phyloP scores from a whole-genome alignment of 1,140 invertebrate species.

The Drosophila triauraria region DNA sequence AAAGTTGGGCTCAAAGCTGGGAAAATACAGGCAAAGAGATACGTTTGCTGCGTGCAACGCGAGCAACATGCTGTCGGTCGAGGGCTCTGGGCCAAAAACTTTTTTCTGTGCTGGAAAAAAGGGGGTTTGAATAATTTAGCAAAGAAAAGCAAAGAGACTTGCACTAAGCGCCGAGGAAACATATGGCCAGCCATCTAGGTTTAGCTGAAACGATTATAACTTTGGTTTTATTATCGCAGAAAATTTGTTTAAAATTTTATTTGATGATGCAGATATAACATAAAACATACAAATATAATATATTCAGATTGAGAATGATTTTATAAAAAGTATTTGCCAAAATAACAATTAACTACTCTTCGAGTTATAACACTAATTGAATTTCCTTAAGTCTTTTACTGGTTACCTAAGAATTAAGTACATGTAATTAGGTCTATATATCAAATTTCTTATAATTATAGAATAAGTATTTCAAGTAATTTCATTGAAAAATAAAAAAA shows the following conservation, averaged over 20 bases:
- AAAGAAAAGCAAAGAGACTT: neutral
- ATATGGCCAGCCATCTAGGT: neutral
- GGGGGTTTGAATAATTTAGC: conserved; percentile 24
- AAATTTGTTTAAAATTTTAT: neutral
- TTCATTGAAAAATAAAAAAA: too few species aligned
- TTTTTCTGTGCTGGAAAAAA: neutral
- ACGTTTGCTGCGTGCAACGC: conserved; percentile 16
- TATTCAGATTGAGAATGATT: neutral
- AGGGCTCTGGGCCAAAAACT: neutral
- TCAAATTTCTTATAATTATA: neutral
- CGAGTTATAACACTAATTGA: too few species aligned
- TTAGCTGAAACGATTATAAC: neutral
- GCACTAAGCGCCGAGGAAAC: neutral
- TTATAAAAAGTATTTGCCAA: neutral
- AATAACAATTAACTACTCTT: neutral
- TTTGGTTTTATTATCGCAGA: neutral
- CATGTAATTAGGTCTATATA: neutral
- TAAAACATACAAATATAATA: neutral
- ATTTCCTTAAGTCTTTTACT: neutral
- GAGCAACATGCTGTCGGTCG: conserved; percentile 25
- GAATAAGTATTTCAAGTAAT: too few species aligned
- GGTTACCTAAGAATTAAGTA: neutral
- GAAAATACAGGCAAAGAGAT: conserved; percentile 1
- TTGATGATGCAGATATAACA: neutral
- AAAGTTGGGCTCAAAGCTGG: conserved; percentile 13